Conservation (phyloP, 2,888 invertebrate species). For the Phengaris arion region DNA sequence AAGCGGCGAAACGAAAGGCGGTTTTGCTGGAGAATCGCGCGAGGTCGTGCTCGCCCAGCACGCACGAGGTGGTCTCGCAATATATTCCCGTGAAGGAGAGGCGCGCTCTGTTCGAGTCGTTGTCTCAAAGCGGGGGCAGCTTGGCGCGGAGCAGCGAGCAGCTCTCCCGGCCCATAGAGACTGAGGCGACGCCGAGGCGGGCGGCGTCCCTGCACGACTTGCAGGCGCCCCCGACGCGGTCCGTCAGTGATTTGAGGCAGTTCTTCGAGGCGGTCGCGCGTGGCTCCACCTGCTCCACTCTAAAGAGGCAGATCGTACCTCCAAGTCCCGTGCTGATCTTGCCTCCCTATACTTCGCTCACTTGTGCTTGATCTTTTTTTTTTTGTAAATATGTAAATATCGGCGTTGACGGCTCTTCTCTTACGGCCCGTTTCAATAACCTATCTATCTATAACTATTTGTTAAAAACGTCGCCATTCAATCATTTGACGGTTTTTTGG, state of each 20-base stretch:
- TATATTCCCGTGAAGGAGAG: slow-evolving; percentile 86
- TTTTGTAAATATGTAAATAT: slow-evolving; percentile 71
- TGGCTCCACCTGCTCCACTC: slow-evolving; percentile 55
- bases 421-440: slow-evolving; percentile 39
- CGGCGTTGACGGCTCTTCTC: slow-evolving; percentile 69
- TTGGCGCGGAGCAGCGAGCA: slow-evolving; percentile 84
- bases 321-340: neutral
- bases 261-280: slow-evolving; percentile 83
- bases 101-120: slow-evolving; percentile 84
- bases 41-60: slow-evolving; percentile 71
- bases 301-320: slow-evolving; percentile 45
- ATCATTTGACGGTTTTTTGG: too few relatives aligned
- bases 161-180: slow-evolving; percentile 61
- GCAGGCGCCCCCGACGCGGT: slow-evolving; percentile 74
- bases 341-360: slow-evolving; percentile 60
- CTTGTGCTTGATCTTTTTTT: slow-evolving; percentile 58
- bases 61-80: slow-evolving; percentile 74
- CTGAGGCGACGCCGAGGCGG: slow-evolving; percentile 76
- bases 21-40: slow-evolving; percentile 66
- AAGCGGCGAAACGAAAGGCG: slow-evolving; percentile 69
- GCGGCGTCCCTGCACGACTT: slow-evolving; percentile 84
- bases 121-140: slow-evolving; percentile 81
- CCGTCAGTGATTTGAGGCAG: slow-evolving; percentile 84
- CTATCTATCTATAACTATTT: too few relatives aligned
- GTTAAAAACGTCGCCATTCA: too few relatives aligned